Conservation (phyloP, 2,888 invertebrate species). For the Ormyrus nitidulus region DNA sequence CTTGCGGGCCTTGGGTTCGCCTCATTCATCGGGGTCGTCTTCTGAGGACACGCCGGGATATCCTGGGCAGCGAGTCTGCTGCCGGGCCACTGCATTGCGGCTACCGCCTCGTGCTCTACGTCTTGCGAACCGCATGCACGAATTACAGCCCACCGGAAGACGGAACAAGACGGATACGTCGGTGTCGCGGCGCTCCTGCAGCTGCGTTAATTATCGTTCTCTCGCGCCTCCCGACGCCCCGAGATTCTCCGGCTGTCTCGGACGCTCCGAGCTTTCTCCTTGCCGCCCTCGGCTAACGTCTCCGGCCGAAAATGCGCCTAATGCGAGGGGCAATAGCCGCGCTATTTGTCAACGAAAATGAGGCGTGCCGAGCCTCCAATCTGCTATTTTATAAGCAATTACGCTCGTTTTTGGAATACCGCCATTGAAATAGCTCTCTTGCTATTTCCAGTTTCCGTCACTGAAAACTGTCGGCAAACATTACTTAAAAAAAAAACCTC, state of each 20-base stretch:
- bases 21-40: background rate
- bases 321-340: too few relatives aligned
- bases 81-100: slow-evolving; percentile 60
- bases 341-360: too few relatives aligned
- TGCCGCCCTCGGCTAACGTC: too few relatives aligned
- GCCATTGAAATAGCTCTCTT: too few relatives aligned
- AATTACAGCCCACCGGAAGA: slow-evolving; percentile 66
- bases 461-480: too few relatives aligned
- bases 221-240: background rate
- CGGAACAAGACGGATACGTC: slow-evolving; percentile 70
- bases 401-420: too few relatives aligned
- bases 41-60: background rate
- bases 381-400: too few relatives aligned
- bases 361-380: too few relatives aligned
- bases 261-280: too few relatives aligned
- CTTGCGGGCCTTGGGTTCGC: background rate
- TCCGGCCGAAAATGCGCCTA: too few relatives aligned
- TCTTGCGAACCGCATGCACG: slow-evolving; percentile 63
- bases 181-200: slow-evolving; percentile 66
- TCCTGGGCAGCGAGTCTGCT: background rate
- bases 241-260: background rate
- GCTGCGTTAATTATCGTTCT: slow-evolving; percentile 32
- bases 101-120: slow-evolving; percentile 57
- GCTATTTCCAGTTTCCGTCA: too few relatives aligned
- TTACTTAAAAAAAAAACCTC: too few relatives aligned